Base-by-base conservation (phyloP, 1,140 invertebrate genomes). In the Ceratina australensis region DNA sequence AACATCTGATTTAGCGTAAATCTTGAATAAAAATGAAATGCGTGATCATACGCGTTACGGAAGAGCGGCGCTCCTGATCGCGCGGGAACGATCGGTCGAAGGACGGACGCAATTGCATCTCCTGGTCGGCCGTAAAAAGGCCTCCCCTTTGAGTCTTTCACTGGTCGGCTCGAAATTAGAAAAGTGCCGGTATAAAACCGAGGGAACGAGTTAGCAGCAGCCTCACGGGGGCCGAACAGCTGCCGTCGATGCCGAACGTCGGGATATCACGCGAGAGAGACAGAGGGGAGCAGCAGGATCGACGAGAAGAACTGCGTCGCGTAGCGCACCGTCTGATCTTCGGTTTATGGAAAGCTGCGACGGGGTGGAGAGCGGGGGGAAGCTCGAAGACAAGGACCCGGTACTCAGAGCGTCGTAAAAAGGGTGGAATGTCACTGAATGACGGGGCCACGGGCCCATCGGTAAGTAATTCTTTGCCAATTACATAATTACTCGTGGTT, bases 401-500 rank as follows among this genome's bases (percentile, higher is more conserved):
- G 81, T 86, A 89, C 86, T 89, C 89, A 89, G 69, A 78, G 78
- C 86, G 84, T 87, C 87, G 85, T 92, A 92, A 92, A 92, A 92
- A 89, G 86, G 80, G 82, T 87, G 88, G 90, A 92, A 92, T 92
- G 91, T 92, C 91, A 92, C 91, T 92, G 91, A 91, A 90, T 89
- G 90, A 92, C 84, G 88, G 87, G 77, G 3, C 84, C 89, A 78
- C 71, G 86, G 85, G 87, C 52, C 74, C 66, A 90, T 83, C 87
- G 82, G 89, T 91, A 92, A 92, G 90, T 92, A 92, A 92, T 92
- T 91, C 90, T 91, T 91, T 88, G 80, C 86, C 91, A 92, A 92
- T 92, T 92, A 92, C 90, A 91, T 91, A 92, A 92, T 92, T 92
- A 91, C 86, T 89, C 88, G 88, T 86, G 85, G 86, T 86, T 87